Base-by-base conservation (phyloP, 2,888 invertebrate genomes). In the Sminthurides aquaticus region DNA sequence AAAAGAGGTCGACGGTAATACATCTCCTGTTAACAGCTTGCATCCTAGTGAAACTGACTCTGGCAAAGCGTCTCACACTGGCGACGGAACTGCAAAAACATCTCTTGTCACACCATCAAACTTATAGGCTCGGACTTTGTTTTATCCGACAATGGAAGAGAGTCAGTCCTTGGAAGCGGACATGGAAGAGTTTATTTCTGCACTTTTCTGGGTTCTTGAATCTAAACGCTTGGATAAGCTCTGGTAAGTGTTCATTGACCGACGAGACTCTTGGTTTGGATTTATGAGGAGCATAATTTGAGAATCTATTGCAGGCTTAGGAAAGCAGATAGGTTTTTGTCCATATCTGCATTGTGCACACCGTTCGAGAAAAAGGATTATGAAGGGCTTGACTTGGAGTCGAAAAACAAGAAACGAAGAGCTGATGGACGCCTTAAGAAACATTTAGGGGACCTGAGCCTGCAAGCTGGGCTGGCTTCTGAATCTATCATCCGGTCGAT, bases 311-410 rank as follows among this genome's bases (percentile, higher is more conserved):
- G 15, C 49, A 73, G 73, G 5, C 62, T 74, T 15, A 34, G 74
- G 18, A 74, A 74, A 64, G 77, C 78, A 60, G 82, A 83, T 64
- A 77, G 79, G 60, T 74, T 79, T 60, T 77, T 77, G 1, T 76
- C 83, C 52, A 76, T 82, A 20, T 82, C 80, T 72, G 82, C 97
- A 49, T 76, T 82, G 5, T 82, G 80, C 75, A 82, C 97, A 0
- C 94, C 96, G 0, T 94, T 96, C 80, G 98, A 98, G 76, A 93
- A 92, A 78, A 93, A 94, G 76, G 96, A 97, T 80, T 92, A 95
- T 80, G 89, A 93, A 62, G 91, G 91, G 15, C 80, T 97, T 5
- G 98, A 98, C 76, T 87, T 94, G 82, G 97, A 98, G 74, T 91
- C 89, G 0, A 86, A 95, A 64, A 90, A 89, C 74, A 95, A 91